Evolutionary conservation across 2,797 vertebrate species (phyloP), one percentile per base, ranked within the genome.

Genomic region (Heteromormyrus szaboi): DNA sequence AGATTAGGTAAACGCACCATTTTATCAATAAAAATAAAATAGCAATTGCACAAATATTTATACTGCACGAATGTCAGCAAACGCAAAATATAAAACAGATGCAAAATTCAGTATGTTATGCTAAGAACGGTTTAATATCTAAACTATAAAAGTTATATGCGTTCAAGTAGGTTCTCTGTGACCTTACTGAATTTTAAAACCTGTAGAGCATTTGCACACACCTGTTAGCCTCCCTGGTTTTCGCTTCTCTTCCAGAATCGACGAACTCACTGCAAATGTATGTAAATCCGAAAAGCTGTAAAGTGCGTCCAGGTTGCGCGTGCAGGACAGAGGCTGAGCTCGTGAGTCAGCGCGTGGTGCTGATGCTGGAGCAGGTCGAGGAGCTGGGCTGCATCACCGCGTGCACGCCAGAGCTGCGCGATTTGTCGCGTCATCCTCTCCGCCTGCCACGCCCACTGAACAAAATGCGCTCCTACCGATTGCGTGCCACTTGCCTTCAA

Each of bases 351-450:
- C 51, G 4, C 48, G 89, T 88, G 90, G 79, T 90, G 88, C 86
- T 90, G 90, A 90, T 88, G 90, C 88, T 90, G 65, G 53, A 62
- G 56, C 87, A 86, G 90, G 59, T 89, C 22, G 46, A 87, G 53
- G 51, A 72, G 87, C 86, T 87, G 54, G 37, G 88, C 72, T 85
- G 88, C 85, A 62, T 88, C 84, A 86, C 48, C 50, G 84, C 84
- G 84, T 33, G 84, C 84, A 25, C 81, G n/a, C 50, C 48, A 22
- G 29, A 59, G 6, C 51, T 22, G 51, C 85, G 17, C 53, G 51
- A 59, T 22, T n/a, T 22, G 87, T 37, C 68, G 87, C 19, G 72
- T 81, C 72, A 44, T 56, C 87, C 19, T 68, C 37, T 44, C 22
- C 9, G 54, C 87, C 33, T 25, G 37, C 68, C 50, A 79, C 87